Base-by-base conservation (phyloP, 1,140 invertebrate species). In the Daktulosphaira vitifoliae region DNA sequence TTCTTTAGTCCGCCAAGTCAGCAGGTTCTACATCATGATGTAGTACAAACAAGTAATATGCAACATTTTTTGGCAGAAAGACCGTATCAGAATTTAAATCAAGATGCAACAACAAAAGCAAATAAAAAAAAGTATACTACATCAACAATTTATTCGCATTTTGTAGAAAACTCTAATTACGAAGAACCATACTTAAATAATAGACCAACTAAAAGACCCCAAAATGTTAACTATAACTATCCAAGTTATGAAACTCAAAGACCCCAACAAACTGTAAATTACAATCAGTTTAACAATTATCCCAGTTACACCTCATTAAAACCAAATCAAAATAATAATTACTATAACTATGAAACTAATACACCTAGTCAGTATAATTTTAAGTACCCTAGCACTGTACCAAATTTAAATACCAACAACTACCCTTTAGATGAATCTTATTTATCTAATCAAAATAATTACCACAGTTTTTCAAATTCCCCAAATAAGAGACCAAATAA, bases 61-160 rank as follows among this genome's bases (percentile, higher is more conserved):
- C 18, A 26, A 23, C 3, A 46, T 6, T 46, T 59, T 59, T 9
- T 59, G 15, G 39, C 42, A 46, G 42, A 62, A 3, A 62, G 56
- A 46, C 56, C 56, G 26, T 20, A 29, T 62, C 56, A 62, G 20
- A 62, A 48, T 15, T 20, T 48, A 15, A 39, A 48, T 26, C 56
- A 62, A 26, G 16, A 33, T 46, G 25, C 29, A 48, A 23, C 29
- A 2, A 48, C 16, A 8, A 59, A 26, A 29, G 20, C 53, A 25
- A 59, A 39, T 59, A 59, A 59, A 44, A 42, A 59, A 25, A 59
- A 13, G 25, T 33, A 33, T 33, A 25, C 5, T 39, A 44, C 38
- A 9, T 38, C 33, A 15, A 42, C 23, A 16, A 56, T 48, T 33
- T 3, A 22, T 33, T 29, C 8, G 11, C 42, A 44, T 44, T 42